Evolutionary conservation across 1,140 invertebrate genomes (phyloP).

Genomic region (Harlomillsia oculata): DNA sequence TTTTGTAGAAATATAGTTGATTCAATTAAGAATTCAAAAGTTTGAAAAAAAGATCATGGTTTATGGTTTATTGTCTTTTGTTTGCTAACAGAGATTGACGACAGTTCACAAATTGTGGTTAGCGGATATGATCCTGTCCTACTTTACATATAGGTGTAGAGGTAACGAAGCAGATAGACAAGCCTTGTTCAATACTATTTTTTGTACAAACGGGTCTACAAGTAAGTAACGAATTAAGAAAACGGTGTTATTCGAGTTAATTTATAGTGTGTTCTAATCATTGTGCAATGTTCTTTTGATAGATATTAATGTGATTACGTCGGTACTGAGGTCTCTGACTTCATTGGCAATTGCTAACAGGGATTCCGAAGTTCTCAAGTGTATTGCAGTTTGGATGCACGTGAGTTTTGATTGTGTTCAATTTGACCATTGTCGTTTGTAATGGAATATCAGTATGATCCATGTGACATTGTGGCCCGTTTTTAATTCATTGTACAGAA

Average conservation of each 20-base stretch:
- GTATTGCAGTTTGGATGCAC: constrained; percentile 27
- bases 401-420: constrained; percentile 14
- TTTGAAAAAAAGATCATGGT: constrained; percentile 1
- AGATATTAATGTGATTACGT: constrained; percentile 22
- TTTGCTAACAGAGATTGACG: constrained; percentile 19
- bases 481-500: constrained; percentile 6
- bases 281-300: not conserved
- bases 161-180: constrained; percentile 18
- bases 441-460: not conserved
- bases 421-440: not conserved
- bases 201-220: constrained; percentile 6
- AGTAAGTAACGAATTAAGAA: constrained; percentile 12
- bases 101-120: constrained; percentile 20
- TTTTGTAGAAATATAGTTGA: too few species aligned
- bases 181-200: constrained; percentile 21
- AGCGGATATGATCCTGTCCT: constrained; percentile 21
- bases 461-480: not conserved
- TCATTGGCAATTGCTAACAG: constrained; percentile 17
- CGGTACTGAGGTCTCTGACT: constrained; percentile 21
- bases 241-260: not conserved
- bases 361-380: constrained; percentile 21
- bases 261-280: not conserved
- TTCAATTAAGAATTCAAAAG: constrained; percentile 20
- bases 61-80: not conserved
- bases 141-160: not conserved